These are phyloP conservation scores for Apodemia zela DNA, from an alignment of 2,888 invertebrate genomes.

Conservation along the genomic window DNA sequence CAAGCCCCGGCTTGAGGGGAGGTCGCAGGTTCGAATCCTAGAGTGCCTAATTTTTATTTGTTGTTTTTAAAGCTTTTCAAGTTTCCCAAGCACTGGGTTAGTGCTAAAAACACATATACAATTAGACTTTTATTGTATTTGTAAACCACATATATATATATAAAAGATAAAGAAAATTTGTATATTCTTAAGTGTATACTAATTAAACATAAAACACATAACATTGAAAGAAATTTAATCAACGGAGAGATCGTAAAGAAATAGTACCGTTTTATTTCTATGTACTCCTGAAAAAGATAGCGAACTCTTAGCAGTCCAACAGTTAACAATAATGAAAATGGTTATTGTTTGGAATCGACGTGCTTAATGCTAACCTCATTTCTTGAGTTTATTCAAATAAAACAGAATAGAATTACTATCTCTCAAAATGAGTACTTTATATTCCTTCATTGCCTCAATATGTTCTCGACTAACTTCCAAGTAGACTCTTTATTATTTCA, in stretches of 20 bases:
- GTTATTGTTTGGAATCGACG: conserved; percentile 8
- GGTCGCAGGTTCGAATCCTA: too few relatives aligned
- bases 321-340: conserved; percentile 14
- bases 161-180: too few relatives aligned
- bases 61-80: too few relatives aligned
- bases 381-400: conserved; percentile 9
- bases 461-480: too few relatives aligned
- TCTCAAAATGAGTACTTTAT: neutral
- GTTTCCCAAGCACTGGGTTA: too few relatives aligned
- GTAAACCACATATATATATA: too few relatives aligned
- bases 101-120: too few relatives aligned
- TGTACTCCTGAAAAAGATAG: neutral
- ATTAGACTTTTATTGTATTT: too few relatives aligned
- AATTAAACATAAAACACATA: neutral
- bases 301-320: neutral
- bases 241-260: conserved; percentile 3
- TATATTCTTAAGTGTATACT: neutral
- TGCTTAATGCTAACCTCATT: neutral
- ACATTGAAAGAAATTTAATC: conserved; percentile 8
- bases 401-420: neutral
- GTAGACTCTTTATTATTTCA: too few relatives aligned
- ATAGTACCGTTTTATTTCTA: conserved; percentile 12
- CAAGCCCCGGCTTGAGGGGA: too few relatives aligned
- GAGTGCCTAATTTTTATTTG: too few relatives aligned
- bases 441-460: neutral